Evolutionary conservation across 2,888 invertebrate genomes (phyloP).

Genomic region (Caprella mutica): DNA sequence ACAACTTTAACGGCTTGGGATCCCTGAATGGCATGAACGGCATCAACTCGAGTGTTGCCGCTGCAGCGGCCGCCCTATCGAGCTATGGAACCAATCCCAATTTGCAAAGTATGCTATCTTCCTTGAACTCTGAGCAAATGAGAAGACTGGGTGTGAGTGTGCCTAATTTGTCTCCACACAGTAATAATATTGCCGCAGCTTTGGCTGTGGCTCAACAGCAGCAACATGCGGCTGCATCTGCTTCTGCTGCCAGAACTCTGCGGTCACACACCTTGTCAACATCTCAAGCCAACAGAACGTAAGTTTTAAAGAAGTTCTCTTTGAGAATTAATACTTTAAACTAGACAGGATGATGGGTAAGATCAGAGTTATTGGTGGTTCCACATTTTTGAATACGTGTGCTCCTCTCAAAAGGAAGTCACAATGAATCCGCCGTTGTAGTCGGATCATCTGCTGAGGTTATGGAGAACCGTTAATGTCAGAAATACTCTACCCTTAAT

Average conservation of each 20-base stretch:
- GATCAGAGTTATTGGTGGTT: too few species aligned
- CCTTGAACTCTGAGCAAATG: constrained; percentile 25
- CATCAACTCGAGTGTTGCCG: constrained; percentile 4
- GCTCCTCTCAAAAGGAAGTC: too few species aligned
- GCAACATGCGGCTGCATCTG: background rate
- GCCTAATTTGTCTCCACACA: constrained; percentile 1
- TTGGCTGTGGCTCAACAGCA: background rate
- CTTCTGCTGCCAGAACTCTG: constrained; percentile 1
- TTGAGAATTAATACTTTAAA: too few species aligned
- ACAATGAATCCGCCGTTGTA: too few species aligned
- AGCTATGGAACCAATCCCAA: constrained; percentile 19
- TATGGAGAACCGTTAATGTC: too few species aligned
- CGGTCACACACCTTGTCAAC: constrained; percentile 2
- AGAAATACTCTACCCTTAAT: too few species aligned
- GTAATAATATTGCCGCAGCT: constrained; percentile 7
- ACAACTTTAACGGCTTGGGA: constrained; percentile 10
- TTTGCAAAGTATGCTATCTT: constrained; percentile 25
- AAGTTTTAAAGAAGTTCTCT: too few species aligned
- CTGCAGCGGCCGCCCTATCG: constrained; percentile 17
- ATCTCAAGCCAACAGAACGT: constrained; percentile 3
- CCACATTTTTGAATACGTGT: too few species aligned
- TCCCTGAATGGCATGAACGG: constrained; percentile 6
- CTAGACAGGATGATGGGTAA: too few species aligned
- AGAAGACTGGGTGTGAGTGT: constrained; percentile 15
- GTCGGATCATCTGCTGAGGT: too few species aligned